Percentiles rank a stretch among this genome's conserved stretches.
Conservation (phyloP, 2,888 invertebrate genomes). For the Dorcus parallelipipedus region DNA sequence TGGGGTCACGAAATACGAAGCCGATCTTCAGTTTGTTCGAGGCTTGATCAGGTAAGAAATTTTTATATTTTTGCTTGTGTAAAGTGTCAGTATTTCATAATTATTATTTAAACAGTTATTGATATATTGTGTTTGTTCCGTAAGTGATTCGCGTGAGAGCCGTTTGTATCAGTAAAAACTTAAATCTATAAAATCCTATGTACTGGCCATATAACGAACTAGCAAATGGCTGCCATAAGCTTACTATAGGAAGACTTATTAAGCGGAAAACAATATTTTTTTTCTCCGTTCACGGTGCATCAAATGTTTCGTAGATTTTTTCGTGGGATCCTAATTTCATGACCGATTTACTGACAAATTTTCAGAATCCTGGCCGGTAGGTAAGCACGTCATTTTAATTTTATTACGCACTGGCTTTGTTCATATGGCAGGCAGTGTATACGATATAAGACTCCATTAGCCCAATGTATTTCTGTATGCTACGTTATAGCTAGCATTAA, state of each 20-base stretch:
- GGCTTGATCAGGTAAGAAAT: conserved; percentile 59
- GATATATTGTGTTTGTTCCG: conserved; percentile 36
- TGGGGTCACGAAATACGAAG: conserved; percentile 62
- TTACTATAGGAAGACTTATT: conserved; percentile 46
- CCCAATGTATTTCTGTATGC: conserved; percentile 41
- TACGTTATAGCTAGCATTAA: conserved; percentile 29
- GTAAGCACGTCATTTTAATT: conserved; percentile 26
- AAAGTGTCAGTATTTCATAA: conserved; percentile 53
- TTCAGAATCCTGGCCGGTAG: conserved; percentile 16
- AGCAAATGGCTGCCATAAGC: conserved; percentile 57
- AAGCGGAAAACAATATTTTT: conserved; percentile 31
- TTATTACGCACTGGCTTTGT: conserved; percentile 42
- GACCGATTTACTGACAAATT: conserved; percentile 37
- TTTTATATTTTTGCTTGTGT: conserved; percentile 54
- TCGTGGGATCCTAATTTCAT: conserved; percentile 32
- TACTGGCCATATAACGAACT: conserved; percentile 48
- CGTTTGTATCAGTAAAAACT: conserved; percentile 38
- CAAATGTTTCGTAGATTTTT: conserved; percentile 31
- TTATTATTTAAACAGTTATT: conserved; percentile 40
- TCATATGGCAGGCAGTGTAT: conserved; percentile 47
- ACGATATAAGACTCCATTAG: conserved; percentile 51
- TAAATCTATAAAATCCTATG: conserved; percentile 41
- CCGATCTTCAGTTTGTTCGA: conserved; percentile 58
- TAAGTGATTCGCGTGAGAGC: conserved; percentile 30
- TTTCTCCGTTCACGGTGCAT: conserved; percentile 19